Percentiles rank a stretch among this genome's conserved stretches.
phyloP scores from a whole-genome alignment of 2,797 vertebrate genomes.

The Aeoliscus strigatus region DNA sequence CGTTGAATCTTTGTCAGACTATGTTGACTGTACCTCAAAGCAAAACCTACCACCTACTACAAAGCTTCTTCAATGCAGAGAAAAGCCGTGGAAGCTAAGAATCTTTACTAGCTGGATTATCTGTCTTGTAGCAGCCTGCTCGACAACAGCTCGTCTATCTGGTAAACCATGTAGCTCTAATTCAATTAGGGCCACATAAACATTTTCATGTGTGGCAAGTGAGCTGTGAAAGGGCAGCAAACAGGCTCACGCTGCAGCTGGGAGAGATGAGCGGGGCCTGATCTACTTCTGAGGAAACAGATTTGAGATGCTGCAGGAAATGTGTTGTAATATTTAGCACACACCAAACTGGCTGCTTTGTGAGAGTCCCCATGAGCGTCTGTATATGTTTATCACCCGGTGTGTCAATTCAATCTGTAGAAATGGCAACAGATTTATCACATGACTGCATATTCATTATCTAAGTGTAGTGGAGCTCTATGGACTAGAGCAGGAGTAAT shows the following conservation, averaged over 20 bases:
- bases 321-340: slow-evolving; percentile 44
- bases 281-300: slow-evolving; percentile 24
- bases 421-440: slow-evolving; percentile 1
- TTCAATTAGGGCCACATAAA: slow-evolving; percentile 65
- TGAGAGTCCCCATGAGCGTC: slow-evolving; percentile 11
- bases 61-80: slow-evolving; percentile 43
- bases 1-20: slow-evolving; percentile 15
- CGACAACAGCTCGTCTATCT: slow-evolving; percentile 51
- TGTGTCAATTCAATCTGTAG: background rate
- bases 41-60: no score
- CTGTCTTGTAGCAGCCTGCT: slow-evolving; percentile 44
- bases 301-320: slow-evolving; percentile 39
- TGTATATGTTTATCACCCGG: slow-evolving; percentile 24
- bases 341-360: slow-evolving; percentile 20
- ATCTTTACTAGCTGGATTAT: slow-evolving; percentile 50
- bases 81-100: slow-evolving; percentile 11
- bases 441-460: slow-evolving; percentile 1
- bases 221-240: slow-evolving; percentile 56
- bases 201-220: slow-evolving; percentile 59
- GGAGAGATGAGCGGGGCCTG: slow-evolving; percentile 13
- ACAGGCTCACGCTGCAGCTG: slow-evolving; percentile 38
- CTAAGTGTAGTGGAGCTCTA: slow-evolving; percentile 5
- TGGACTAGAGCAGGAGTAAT: slow-evolving; percentile 21
- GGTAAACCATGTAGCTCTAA: slow-evolving; percentile 60
- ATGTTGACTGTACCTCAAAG: slow-evolving; percentile 11